A percentile compares a stretch with the other conserved stretches of the same genome.
These are phyloP conservation scores for Eupithecia exiguata DNA, from an alignment of 2,888 invertebrate genomes.

Conservation along the genomic window DNA sequence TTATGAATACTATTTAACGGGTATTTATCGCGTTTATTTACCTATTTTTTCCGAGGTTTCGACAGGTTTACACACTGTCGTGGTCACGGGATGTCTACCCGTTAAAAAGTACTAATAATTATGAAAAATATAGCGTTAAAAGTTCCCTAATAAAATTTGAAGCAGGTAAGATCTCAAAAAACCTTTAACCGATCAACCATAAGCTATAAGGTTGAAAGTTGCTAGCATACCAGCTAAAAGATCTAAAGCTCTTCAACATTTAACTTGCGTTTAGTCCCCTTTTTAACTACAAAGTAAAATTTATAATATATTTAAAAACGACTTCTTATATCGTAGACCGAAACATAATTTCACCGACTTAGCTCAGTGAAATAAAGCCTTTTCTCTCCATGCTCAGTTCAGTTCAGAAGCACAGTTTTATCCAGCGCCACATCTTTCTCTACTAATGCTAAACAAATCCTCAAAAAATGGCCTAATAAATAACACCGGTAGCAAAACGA, in stretches of 20 bases:
- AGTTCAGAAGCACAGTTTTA: constrained; percentile 24
- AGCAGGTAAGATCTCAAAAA: background rate
- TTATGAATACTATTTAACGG: too few relatives aligned
- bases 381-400: constrained; percentile 8
- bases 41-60: too few relatives aligned
- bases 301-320: background rate
- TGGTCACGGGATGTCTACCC: too few relatives aligned
- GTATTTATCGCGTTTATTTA: too few relatives aligned
- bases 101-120: too few relatives aligned
- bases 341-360: background rate
- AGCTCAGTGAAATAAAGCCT: constrained; percentile 1
- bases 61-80: too few relatives aligned
- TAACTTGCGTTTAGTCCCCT: background rate
- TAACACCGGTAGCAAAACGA: constrained; percentile 28
- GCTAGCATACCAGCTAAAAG: background rate
- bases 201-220: background rate
- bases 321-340: background rate
- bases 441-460: constrained; percentile 38
- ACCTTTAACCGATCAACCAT: background rate
- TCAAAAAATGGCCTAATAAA: constrained; percentile 37
- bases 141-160: background rate
- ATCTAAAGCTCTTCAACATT: background rate
- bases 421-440: constrained; percentile 31
- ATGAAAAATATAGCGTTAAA: too few relatives aligned
- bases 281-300: background rate